Conservation (phyloP, 1,140 invertebrate genomes). For the Pogonomyrmex californicus region DNA sequence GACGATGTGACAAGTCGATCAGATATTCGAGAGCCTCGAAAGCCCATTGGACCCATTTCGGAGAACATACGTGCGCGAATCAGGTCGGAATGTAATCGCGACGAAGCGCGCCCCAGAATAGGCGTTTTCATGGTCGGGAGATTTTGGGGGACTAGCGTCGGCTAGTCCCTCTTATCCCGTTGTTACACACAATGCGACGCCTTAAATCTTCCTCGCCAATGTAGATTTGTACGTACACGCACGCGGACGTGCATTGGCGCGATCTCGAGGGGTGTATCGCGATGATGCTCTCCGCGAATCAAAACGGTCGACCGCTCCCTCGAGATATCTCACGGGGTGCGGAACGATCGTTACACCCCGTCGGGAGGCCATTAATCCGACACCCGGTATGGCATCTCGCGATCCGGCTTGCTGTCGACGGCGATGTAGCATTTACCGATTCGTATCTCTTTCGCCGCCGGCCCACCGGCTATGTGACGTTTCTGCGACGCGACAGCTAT, state of each 20-base stretch:
- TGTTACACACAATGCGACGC: constrained; percentile 50
- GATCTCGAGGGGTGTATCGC: constrained; percentile 53
- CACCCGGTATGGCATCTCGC: constrained; percentile 60
- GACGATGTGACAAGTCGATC: constrained; percentile 57
- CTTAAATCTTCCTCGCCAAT: constrained; percentile 66
- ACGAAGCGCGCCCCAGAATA: constrained; percentile 12
- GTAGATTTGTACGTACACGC: constrained; percentile 70
- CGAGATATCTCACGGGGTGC: constrained; percentile 54
- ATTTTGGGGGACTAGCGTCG: not conserved
- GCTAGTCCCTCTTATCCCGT: not conserved
- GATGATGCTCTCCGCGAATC: constrained; percentile 59
- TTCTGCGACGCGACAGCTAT: constrained; percentile 22
- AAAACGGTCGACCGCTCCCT: constrained; percentile 49
- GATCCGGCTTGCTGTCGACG: constrained; percentile 62
- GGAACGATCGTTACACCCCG: constrained; percentile 63
- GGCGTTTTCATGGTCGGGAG: constrained; percentile 58
- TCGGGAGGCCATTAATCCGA: constrained; percentile 73
- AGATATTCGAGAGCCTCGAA: constrained; percentile 38
- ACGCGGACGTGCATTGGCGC: constrained; percentile 65
- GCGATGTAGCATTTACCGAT: constrained; percentile 64
- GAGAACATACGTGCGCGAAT: constrained; percentile 3
- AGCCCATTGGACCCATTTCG: not conserved
- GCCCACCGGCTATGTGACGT: constrained; percentile 10
- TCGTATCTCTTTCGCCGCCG: constrained; percentile 63
- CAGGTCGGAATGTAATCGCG: constrained; percentile 45